phyloP scores from a whole-genome alignment of 2,888 invertebrate species.

The Lottia scabra region DNA sequence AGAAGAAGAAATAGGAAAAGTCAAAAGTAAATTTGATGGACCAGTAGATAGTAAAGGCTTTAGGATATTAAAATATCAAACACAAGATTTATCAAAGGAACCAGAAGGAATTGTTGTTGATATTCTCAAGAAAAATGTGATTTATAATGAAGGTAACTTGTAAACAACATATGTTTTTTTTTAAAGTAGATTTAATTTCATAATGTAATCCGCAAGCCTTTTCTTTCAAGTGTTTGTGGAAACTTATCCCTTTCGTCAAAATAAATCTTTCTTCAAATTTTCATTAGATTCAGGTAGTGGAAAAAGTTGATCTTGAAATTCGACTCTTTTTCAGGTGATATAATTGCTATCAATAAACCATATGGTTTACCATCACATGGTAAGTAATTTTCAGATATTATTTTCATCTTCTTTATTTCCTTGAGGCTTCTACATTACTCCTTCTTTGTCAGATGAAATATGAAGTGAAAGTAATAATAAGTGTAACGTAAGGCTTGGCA shows the following conservation, averaged over 20 bases:
- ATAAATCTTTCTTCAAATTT: too few relatives aligned
- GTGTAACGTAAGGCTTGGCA: too few relatives aligned
- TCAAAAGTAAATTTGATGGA: conserved; percentile 30
- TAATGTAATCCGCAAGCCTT: too few relatives aligned
- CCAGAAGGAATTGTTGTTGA: conserved; percentile 53
- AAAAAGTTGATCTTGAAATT: background rate
- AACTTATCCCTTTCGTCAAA: too few relatives aligned
- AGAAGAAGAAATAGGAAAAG: background rate
- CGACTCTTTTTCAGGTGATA: conserved; percentile 63
- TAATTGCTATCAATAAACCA: conserved; percentile 72
- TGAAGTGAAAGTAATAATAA: too few relatives aligned
- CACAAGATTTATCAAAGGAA: conserved; percentile 50
- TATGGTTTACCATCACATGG: conserved; percentile 69
- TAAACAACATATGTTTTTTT: too few relatives aligned
- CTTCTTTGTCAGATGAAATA: too few relatives aligned
- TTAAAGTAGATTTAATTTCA: too few relatives aligned
- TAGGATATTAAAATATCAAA: conserved; percentile 56
- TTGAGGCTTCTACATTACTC: too few relatives aligned
- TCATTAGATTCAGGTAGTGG: too few relatives aligned
- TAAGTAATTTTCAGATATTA: conserved; percentile 31
- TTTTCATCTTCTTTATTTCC: too few relatives aligned
- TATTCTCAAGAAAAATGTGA: conserved; percentile 57
- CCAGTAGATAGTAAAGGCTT: conserved; percentile 54
- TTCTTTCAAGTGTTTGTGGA: too few relatives aligned
- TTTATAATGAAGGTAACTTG: conserved; percentile 59